These are phyloP conservation scores for Scomber scombrus DNA, from an alignment of 2,113 vertebrate genomes.

Conservation along the genomic window DNA sequence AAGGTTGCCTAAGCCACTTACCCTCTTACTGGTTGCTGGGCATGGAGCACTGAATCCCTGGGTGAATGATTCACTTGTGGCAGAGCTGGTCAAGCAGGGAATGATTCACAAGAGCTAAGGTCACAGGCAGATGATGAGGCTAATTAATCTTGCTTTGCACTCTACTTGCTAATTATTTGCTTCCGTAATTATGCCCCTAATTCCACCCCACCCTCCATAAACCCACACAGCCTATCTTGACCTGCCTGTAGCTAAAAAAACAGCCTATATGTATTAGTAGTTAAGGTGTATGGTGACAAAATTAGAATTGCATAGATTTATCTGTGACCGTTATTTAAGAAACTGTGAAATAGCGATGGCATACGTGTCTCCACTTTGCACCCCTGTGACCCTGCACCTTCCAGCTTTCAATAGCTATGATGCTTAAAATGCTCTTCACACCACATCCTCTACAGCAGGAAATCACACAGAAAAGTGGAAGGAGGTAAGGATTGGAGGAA, in stretches of 20 bases:
- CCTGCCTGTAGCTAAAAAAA: slow-evolving; percentile 52
- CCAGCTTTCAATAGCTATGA: slow-evolving; percentile 17
- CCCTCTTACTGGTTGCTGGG: slow-evolving; percentile 57
- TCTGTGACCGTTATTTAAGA: slow-evolving; percentile 45
- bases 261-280: slow-evolving; percentile 53
- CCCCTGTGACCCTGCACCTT: slow-evolving; percentile 13
- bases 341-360: slow-evolving; percentile 16
- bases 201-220: slow-evolving; percentile 36
- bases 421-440: slow-evolving; percentile 49
- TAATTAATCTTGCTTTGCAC: slow-evolving; percentile 80
- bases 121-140: slow-evolving; percentile 74
- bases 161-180: slow-evolving; percentile 76
- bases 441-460: slow-evolving; percentile 66
- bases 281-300: slow-evolving; percentile 21
- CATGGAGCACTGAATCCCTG: slow-evolving; percentile 18
- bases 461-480: slow-evolving; percentile 62
- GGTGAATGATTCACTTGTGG: slow-evolving; percentile 70
- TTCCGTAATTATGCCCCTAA: slow-evolving; percentile 71
- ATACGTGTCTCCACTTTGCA: neutral
- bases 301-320: slow-evolving; percentile 32
- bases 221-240: slow-evolving; percentile 25
- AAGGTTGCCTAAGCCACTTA: slow-evolving; percentile 37
- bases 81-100: slow-evolving; percentile 65
- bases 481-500: slow-evolving; percentile 33
- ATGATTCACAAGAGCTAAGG: slow-evolving; percentile 71